Base-by-base conservation (phyloP, 2,797 vertebrate genomes). In the Enteromius trimaculatus region DNA sequence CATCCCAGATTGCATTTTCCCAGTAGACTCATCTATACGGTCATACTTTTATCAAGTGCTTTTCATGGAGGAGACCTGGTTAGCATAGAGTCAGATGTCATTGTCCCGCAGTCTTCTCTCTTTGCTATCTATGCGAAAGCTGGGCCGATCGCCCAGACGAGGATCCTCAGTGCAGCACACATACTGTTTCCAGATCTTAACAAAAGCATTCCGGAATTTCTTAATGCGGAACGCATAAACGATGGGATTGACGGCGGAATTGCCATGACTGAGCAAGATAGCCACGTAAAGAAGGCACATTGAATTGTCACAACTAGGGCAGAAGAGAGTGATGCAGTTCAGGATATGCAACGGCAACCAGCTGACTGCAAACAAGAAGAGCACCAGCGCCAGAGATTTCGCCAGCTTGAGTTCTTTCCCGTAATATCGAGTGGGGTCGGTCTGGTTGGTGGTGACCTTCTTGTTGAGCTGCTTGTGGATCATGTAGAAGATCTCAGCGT, bases 181-280 rank as follows among this genome's bases (percentile, higher is more conserved):
- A 86, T 98, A 97, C 65, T 97, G 96, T 49, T 96, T 95, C 96
- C 96, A 98, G 86, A 99, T 99, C 90, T 97, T 97, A 87, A 93
- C 93, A 91, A 99, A 99, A 60, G 97, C 96, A 47, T 91, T 95
- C 85, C 95, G 95, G 89, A 99, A 99, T 93, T 98, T 99, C 90
- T 95, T 96, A 88, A 99, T 99, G 81, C 96, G 96, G 91, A 99
- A 98, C 68, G 98, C 97, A 0, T 99, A 99, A 88, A 99, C 91
- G 0, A 99, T 96, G 66, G 98, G 98, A 92, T 99, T 99, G 94
- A 99, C 98, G 16, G 97, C 97, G 0, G 98, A 99, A 92, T 99
- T 99, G 85, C 96, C 97, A 0, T 99, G 98, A 1, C 97, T 98
- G 86, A 99, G 96, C 90, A 99, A 94, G 92, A 99, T 98, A 88